Conservation (phyloP, 2,888 invertebrate species). For the Eupithecia subfuscata region DNA sequence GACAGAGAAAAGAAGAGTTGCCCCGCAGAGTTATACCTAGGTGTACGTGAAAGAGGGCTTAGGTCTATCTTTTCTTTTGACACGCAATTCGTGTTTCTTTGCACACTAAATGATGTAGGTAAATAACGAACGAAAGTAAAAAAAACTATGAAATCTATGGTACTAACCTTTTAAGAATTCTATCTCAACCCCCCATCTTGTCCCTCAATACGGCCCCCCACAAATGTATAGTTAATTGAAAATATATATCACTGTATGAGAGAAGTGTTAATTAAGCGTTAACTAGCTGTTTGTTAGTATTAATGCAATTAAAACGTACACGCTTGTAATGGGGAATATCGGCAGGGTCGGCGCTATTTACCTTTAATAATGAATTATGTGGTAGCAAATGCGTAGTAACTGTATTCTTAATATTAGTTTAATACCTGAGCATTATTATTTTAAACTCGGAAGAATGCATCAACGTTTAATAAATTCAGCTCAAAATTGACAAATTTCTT, state of each 20-base stretch:
- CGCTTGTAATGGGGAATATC: slow-evolving; percentile 41
- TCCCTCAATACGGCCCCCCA: slow-evolving; percentile 29
- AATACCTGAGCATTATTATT: too few species aligned
- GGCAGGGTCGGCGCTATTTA: slow-evolving; percentile 18
- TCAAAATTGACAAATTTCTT: too few species aligned
- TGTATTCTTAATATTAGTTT: too few species aligned
- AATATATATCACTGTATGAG: slow-evolving; percentile 61
- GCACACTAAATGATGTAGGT: background rate
- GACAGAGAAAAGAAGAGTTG: too few species aligned
- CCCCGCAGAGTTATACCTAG: too few species aligned
- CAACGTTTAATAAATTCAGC: too few species aligned
- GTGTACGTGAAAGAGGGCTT: background rate
- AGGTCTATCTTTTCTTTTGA: too few species aligned
- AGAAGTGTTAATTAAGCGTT: slow-evolving; percentile 68
- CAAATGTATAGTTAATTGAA: slow-evolving; percentile 60
- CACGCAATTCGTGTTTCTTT: too few species aligned
- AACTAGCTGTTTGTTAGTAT: slow-evolving; percentile 41
- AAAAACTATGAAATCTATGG: too few species aligned
- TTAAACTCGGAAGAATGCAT: too few species aligned
- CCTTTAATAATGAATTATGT: slow-evolving; percentile 26
- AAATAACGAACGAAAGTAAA: background rate
- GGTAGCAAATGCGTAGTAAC: background rate
- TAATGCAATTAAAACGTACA: slow-evolving; percentile 43
- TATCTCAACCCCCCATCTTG: background rate
- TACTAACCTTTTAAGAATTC: too few species aligned